Percentiles rank a stretch among this genome's conserved stretches.
Evolutionary conservation across 2,797 vertebrate species (phyloP).

Genomic region (Okamejei kenojei): DNA sequence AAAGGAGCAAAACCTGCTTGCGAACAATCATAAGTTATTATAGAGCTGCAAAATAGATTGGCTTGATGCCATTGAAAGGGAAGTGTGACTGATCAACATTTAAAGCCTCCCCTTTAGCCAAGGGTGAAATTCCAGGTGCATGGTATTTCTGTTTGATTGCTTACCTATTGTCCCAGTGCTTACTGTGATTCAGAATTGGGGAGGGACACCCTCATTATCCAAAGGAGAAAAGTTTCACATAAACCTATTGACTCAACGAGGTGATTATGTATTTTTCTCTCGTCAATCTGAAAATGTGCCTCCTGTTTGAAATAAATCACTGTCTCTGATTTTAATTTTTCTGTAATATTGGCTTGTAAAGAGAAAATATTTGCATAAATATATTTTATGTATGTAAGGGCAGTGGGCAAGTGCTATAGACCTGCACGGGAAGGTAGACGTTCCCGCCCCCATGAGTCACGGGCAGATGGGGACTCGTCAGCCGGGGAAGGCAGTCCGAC

Average conservation of each 20-base stretch:
- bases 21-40: background rate
- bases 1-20: background rate
- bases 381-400: background rate
- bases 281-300: background rate
- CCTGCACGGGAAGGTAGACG: too few species aligned
- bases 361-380: constrained; percentile 15
- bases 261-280: background rate
- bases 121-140: background rate
- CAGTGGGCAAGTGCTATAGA: too few species aligned
- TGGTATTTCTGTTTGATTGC: background rate
- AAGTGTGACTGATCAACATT: background rate
- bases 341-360: constrained; percentile 9
- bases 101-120: background rate
- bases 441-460: too few species aligned
- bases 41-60: background rate
- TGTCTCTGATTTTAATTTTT: background rate
- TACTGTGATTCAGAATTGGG: too few species aligned
- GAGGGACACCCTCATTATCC: background rate
- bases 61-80: background rate
- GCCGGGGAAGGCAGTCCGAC: too few species aligned
- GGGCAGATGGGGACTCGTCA: too few species aligned
- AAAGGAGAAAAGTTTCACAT: background rate
- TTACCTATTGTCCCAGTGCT: background rate
- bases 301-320: background rate
- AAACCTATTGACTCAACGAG: background rate